Evolutionary conservation across 2,888 invertebrate genomes (phyloP), one percentile per base, ranked within the genome.

Genomic region (Dynastes maya): DNA sequence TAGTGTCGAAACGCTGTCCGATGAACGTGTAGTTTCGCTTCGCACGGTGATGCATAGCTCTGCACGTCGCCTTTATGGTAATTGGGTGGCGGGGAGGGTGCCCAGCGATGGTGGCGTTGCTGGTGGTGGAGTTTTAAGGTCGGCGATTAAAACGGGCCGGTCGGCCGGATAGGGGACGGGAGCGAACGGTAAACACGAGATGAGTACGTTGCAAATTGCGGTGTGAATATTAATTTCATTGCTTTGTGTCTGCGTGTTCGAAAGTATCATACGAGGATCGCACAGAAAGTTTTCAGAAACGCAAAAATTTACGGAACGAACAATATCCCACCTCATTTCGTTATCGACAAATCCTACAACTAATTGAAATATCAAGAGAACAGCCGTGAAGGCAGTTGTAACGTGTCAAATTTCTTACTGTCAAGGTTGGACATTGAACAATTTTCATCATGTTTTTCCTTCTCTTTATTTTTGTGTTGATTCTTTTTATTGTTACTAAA

Each of bases 1-100:
- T 45, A 29, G 72, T 37, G 72, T 22, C 63, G 72, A 74, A 74
- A 61, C 61, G 61, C 58, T 61, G 72, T 37, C 72, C 16, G 72
- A 37, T 22, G 72, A 37, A 45, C 58, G 61, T 71, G 45, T 55
- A 16, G 32, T 5, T 11, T 16, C 11, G 61, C 27, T 61, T 74
- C 29, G 45, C 11, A 40, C 27, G 61, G 72, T 74, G 72, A 74
- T 74, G 27, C 72, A 61, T 61, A 63, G 61, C 32, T 8, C 45
- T 45, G 11, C 45, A 22, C 45, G 55, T 61, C 45, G 72, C 72
- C 40, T 55, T 72, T 72, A 72, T 58, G 72, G 58, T 74, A 74
- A 74, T 74, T 61, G 61, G 27, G 6, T 8, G 11, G 11, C 8
- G 45, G 45, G 8, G 11, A 45, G 45, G 45, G 45, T 37, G 32